Evolutionary conservation across 2,888 invertebrate genomes (phyloP), one percentile per base, ranked within the genome.

Genomic region (Pyrrhia umbra): DNA sequence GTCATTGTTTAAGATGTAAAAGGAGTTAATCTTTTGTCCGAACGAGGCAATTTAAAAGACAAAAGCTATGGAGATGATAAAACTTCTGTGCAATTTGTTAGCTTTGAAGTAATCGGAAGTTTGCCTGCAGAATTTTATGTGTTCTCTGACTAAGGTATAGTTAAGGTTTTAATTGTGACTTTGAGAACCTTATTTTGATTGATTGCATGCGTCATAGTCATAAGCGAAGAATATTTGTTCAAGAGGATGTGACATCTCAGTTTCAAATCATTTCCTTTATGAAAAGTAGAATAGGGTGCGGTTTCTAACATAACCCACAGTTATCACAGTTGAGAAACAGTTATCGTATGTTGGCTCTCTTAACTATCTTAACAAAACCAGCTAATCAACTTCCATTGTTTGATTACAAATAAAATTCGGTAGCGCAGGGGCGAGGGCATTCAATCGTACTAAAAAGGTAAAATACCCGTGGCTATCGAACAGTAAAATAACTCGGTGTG

Each of bases 401-500:
- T 43, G 16, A 10, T 40, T 16, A 50, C 50, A 50, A 59, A 42
- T 45, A 37, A 50, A 21, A 49, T 37, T n/a, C 23, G 27, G 43
- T 66, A 58, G 50, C 54, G 6, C 20, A 15, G 39, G 42, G 42
- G 18, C 18, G 51, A 43, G 42, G 20, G 59, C n/a, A 59, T 59
- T 58, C 46, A 55, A 34, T 46, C 51, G 54, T 47, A 63, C 39
- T 34, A 39, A 55, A 63, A 42, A 46, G 52, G 43, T 25, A 61
- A 75, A 61, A 69, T 42, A 59, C 20, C 47, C 37, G 42, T 68
- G 65, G 9, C 16, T 51, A 69, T 71, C 61, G 62, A 67, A 65
- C 27, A 55, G 58, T 76, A 61, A 68, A 72, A 68, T 68, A 80
- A 65, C 57, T 70, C 13, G n/a, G 30, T 30, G 27, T 59, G 65